Base-by-base conservation (phyloP, 2,888 invertebrate genomes). In the Latheticus oryzae region DNA sequence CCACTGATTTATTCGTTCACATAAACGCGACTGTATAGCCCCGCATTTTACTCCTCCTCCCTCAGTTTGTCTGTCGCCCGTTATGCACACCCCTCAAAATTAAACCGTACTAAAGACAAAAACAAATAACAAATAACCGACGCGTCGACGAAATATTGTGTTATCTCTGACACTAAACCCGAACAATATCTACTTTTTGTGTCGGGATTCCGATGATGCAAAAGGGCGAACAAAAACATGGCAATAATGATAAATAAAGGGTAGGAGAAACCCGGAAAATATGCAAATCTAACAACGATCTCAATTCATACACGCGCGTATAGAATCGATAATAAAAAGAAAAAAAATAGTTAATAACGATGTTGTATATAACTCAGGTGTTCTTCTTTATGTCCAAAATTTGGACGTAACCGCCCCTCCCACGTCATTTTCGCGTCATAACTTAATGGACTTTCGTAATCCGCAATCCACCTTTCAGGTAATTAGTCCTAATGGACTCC, bases 1-100 rank as follows among this genome's bases (percentile, higher is more conserved):
- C 76, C 76, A 72, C 78, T 79, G 79, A 79, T 79, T 79, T 79
- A 79, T 79, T 75, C 75, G 77, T 76, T 75, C 78, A 76, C 76
- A 77, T 79, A 79, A 79, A 79, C 76, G 78, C 71, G 72, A 65
- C 66, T 62, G 67, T 64, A 64, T 60, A 56, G 57, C 58, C 38
- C 45, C 45, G 33, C 58, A 57, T 60, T 55, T 52, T 50, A 45
- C 45, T 35, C 53, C 16, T 26, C 42, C 24, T 19, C 59, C 58
- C 47, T 48, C 43, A 9, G 23, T 30, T 33, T 30, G 23, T 24
- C 43, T 19, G 42, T 5, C 38, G 50, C 11, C 35, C 35, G 48
- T 48, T 48, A 48, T 33, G 17, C 28, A 37, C 48, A 48, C 50
- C 50, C 50, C 28, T 9, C 50, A 12, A 50, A 52, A 42, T 52